Conservation (phyloP, 2,888 invertebrate genomes). For the Ferdinandea cuprea region DNA sequence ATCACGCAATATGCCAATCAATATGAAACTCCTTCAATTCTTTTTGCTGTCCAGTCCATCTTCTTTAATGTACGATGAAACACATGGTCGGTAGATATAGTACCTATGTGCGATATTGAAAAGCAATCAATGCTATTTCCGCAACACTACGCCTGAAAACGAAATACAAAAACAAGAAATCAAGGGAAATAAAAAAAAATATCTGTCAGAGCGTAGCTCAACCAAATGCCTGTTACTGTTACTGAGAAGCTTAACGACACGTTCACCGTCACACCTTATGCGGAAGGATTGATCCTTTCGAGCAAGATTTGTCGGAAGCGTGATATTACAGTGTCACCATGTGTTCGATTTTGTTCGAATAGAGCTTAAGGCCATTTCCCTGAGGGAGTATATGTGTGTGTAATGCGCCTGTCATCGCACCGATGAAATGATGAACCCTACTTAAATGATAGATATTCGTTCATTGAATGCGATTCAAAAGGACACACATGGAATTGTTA, state of each 20-base stretch:
- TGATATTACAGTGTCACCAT: conserved; percentile 33
- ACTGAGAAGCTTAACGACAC: neutral
- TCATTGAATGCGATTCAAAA: neutral
- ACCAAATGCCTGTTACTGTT: neutral
- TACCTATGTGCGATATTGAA: conserved; percentile 49
- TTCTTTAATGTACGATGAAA: conserved; percentile 17
- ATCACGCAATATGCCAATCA: conserved; percentile 48
- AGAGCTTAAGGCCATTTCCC: conserved; percentile 18
- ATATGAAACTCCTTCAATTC: conserved; percentile 27
- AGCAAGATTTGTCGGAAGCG: conserved; percentile 29
- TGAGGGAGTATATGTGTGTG: conserved; percentile 9
- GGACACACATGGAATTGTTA: neutral
- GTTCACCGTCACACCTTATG: conserved; percentile 34
- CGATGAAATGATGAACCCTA: conserved; percentile 48
- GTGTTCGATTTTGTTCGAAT: conserved; percentile 30
- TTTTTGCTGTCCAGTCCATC: conserved; percentile 26
- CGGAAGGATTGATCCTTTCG: conserved; percentile 49
- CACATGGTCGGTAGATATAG: too few species aligned
- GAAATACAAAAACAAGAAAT: neutral
- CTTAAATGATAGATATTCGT: conserved; percentile 6
- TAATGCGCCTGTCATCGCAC: conserved; percentile 46
- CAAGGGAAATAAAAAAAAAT: neutral
- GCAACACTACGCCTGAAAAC: neutral
- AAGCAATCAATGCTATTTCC: conserved; percentile 59
- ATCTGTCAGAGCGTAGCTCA: neutral